phyloP scores from a whole-genome alignment of 2,113 vertebrate genomes.

The Pungitius pungitius region DNA sequence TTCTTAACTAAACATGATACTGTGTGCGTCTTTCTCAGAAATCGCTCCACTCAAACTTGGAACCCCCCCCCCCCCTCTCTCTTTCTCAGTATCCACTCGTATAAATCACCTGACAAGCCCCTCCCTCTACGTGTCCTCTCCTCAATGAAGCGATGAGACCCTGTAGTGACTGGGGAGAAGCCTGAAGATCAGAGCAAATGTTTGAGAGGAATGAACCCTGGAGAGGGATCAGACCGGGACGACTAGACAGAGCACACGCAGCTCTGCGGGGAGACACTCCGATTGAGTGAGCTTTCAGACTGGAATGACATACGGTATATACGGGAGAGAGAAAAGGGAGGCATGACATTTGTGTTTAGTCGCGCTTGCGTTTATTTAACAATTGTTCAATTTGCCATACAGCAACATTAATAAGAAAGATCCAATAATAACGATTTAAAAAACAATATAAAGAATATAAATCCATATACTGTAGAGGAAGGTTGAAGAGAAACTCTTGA shows the following conservation, averaged over 20 bases:
- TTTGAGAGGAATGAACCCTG: conserved; percentile 46
- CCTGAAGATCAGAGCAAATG: conserved; percentile 32
- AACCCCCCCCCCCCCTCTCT: too few species aligned
- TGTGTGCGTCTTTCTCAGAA: too few species aligned
- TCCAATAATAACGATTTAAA: neutral
- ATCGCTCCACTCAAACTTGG: too few species aligned
- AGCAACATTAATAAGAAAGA: neutral
- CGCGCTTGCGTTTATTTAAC: conserved; percentile 29
- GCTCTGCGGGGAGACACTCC: conserved; percentile 24
- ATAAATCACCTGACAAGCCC: too few species aligned
- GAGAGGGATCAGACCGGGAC: conserved; percentile 48
- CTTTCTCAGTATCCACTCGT: too few species aligned
- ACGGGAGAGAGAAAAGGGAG: neutral
- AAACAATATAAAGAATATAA: neutral
- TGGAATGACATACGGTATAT: neutral
- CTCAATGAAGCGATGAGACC: conserved; percentile 35
- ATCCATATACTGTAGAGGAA: neutral
- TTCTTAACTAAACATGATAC: too few species aligned
- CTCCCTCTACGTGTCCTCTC: neutral
- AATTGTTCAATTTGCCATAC: neutral
- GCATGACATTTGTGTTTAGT: conserved; percentile 5
- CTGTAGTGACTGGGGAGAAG: conserved; percentile 30
- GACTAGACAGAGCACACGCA: conserved; percentile 29
- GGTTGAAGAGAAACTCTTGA: neutral
- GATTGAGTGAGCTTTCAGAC: conserved; percentile 36